These are phyloP conservation scores for Nematopogon swammerdamellus DNA, from an alignment of 2,888 invertebrate genomes.

Conservation along the genomic window DNA sequence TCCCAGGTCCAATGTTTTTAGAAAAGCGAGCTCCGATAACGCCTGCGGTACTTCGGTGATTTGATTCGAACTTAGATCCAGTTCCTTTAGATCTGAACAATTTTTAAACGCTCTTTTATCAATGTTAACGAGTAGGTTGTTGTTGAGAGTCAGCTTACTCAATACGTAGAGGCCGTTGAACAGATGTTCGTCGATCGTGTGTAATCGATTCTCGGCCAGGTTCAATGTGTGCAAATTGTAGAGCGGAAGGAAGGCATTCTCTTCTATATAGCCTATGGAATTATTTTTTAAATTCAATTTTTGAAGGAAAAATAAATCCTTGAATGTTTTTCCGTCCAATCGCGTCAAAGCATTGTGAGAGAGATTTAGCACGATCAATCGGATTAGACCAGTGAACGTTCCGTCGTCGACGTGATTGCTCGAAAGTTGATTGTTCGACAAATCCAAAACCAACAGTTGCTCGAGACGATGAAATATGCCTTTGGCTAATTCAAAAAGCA, in stretches of 20 bases:
- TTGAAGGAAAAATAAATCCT: conserved; percentile 83
- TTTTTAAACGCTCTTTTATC: conserved; percentile 81
- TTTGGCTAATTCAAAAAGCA: conserved; percentile 77
- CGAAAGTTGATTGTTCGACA: conserved; percentile 81
- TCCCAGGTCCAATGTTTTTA: conserved; percentile 87
- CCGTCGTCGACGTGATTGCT: conserved; percentile 83
- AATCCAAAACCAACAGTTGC: conserved; percentile 80
- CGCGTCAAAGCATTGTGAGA: conserved; percentile 79
- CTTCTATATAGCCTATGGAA: conserved; percentile 78
- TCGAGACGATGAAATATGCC: conserved; percentile 82
- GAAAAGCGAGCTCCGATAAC: conserved; percentile 73
- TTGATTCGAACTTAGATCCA: conserved; percentile 86
- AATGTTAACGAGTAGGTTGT: conserved; percentile 74
- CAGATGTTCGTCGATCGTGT: conserved; percentile 72
- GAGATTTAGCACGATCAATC: conserved; percentile 81
- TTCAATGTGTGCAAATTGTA: conserved; percentile 88
- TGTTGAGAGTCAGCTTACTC: conserved; percentile 79
- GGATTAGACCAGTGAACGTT: conserved; percentile 81
- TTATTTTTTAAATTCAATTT: conserved; percentile 83
- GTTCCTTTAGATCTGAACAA: conserved; percentile 82
- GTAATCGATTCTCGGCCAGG: conserved; percentile 80
- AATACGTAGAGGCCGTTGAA: conserved; percentile 83
- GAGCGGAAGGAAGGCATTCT: conserved; percentile 81
- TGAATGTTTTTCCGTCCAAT: conserved; percentile 78
- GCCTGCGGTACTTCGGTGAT: conserved; percentile 81